Evolutionary conservation across 2,797 vertebrate species (phyloP), one percentile per base, ranked within the genome.

Genomic region (Melopsittacus undulatus): DNA sequence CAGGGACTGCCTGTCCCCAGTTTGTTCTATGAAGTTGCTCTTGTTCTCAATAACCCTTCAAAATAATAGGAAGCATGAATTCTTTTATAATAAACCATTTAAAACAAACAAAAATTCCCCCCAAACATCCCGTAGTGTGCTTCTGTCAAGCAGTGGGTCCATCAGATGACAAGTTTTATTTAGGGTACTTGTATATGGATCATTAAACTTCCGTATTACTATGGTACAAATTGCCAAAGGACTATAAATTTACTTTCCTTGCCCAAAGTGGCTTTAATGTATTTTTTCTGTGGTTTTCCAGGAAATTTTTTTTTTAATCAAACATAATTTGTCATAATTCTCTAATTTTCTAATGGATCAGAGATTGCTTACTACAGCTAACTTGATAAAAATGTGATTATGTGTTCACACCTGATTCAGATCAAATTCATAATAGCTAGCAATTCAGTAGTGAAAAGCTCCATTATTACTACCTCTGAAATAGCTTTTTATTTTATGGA

Each of bases 1-100:
- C 2, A 45, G 8, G 3, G 7, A 16, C 34, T 2, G 6, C 13
- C 6, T 64, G n/a, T 72, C 7, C 7, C 5, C 8, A 38, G 22
- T 16, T 75, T 76, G 8, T 63, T 78, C 26, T 64, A 4, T 56
- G 40, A 59, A 74, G 16, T 24, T 73, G 18, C 8, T 11, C 36
- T 68, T 78, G 30, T 29, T 77, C 3, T 34, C 12, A 1, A 1
- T 3, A 69, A 42, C 7, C 13, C 29, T 68, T 90, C 11, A 79
- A 81, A 83, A 78, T 13, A 7, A 27, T 13, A 59, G 30, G 15
- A 79, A 67, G 7, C 7, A 56, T 43, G 5, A 54, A 56, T 51
- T 30, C 10, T 42, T 79, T 70, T 74, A 62, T 23, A 77, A 42
- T 42, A 86, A 74, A 42, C 11, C 7, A 24, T n/a, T 63, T 57